Conservation (phyloP, 2,888 invertebrate genomes). For the Scaeva pyrastri region DNA sequence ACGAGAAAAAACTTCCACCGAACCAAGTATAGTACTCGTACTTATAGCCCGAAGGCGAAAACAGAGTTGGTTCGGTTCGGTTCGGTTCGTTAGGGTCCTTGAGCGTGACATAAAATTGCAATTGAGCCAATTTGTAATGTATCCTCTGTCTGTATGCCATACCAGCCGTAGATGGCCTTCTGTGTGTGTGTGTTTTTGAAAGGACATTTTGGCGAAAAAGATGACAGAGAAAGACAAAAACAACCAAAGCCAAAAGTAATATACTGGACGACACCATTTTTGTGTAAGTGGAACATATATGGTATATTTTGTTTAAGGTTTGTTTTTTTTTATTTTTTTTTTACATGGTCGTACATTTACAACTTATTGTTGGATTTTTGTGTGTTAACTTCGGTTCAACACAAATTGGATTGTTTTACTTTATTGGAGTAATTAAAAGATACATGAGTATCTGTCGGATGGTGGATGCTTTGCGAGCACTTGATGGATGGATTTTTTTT, state of each 20-base stretch:
- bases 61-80: constrained; percentile 25
- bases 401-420: constrained; percentile 74
- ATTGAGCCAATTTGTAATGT: constrained; percentile 84
- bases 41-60: constrained; percentile 49
- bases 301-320: constrained; percentile 30
- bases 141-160: constrained; percentile 36
- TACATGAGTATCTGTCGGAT: constrained; percentile 63
- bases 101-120: constrained; percentile 83
- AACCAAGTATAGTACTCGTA: constrained; percentile 15
- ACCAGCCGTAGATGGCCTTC: not conserved
- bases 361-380: constrained; percentile 67
- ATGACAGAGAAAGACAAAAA: constrained; percentile 30
- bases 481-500: constrained; percentile 42
- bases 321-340: not conserved
- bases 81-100: constrained; percentile 72
- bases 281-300: constrained; percentile 57
- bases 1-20: constrained; percentile 53
- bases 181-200: constrained; percentile 20
- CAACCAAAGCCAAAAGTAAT: constrained; percentile 35
- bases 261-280: constrained; percentile 63
- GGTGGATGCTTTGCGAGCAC: constrained; percentile 13
- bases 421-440: constrained; percentile 75
- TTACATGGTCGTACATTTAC: not conserved
- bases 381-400: constrained; percentile 74
- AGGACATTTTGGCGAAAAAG: constrained; percentile 53